A percentile compares a stretch with the other conserved stretches of the same genome.
Evolutionary conservation across 1,140 invertebrate species (phyloP).

Genomic region (Meloidogyne chitwoodi): DNA sequence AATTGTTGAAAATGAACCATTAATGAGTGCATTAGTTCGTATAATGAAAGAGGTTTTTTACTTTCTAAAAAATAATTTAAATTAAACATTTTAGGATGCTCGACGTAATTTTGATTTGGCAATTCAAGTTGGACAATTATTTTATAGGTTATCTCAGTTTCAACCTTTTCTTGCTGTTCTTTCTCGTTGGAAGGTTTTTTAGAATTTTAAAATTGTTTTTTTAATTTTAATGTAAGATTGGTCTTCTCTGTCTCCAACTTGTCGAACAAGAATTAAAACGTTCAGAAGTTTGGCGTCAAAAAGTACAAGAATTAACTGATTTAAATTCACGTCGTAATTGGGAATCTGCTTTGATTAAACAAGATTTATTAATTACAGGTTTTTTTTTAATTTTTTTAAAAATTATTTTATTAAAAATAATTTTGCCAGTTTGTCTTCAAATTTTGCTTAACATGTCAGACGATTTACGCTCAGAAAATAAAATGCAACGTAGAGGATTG

Average conservation of each 20-base stretch:
- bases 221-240: slow-evolving; percentile 68
- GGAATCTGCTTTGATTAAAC: slow-evolving; percentile 77
- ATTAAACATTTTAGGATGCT: slow-evolving; percentile 69
- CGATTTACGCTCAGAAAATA: slow-evolving; percentile 84
- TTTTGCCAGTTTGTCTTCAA: slow-evolving; percentile 70
- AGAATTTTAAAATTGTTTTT: slow-evolving; percentile 1
- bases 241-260: slow-evolving; percentile 89
- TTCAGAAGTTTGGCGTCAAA: slow-evolving; percentile 86
- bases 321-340: slow-evolving; percentile 65
- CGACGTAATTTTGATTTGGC: slow-evolving; percentile 88
- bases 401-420: slow-evolving; percentile 11
- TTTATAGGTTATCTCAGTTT: slow-evolving; percentile 95
- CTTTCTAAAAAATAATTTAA: not conserved
- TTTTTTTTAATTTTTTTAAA: slow-evolving; percentile 1
- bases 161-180: slow-evolving; percentile 88
- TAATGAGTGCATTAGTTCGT: slow-evolving; percentile 85
- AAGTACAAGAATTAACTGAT: slow-evolving; percentile 70
- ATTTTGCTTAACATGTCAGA: slow-evolving; percentile 89
- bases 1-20: slow-evolving; percentile 86
- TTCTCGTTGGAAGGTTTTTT: slow-evolving; percentile 75
- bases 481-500: slow-evolving; percentile 89
- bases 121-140: slow-evolving; percentile 91
- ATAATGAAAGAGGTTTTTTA: slow-evolving; percentile 74
- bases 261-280: slow-evolving; percentile 86
- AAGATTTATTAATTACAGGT: slow-evolving; percentile 81